Evolutionary conservation across 2,888 invertebrate species (phyloP).

Genomic region (Busseola fusca): DNA sequence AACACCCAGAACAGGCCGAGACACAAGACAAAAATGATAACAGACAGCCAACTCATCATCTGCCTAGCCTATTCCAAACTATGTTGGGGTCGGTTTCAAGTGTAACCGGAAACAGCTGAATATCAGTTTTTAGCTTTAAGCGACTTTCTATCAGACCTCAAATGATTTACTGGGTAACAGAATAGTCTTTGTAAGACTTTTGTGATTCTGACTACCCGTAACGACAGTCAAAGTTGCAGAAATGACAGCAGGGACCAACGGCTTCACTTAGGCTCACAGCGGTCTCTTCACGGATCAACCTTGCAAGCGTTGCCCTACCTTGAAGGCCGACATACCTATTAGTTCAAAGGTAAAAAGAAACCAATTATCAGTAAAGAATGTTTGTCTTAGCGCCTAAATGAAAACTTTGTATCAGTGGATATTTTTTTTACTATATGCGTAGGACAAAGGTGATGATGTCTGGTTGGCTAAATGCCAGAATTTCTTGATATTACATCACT

Average conservation of each 20-base stretch:
- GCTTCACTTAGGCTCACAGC: neutral
- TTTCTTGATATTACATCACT: constrained; percentile 40
- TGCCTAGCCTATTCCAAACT: too few relatives aligned
- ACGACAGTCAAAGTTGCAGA: neutral
- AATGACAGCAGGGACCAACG: neutral
- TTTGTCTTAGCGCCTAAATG: constrained; percentile 1
- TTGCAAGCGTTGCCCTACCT: neutral
- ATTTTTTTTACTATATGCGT: constrained; percentile 23
- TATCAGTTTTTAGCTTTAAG: neutral
- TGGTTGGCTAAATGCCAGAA: constrained; percentile 49
- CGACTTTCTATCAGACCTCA: too few relatives aligned
- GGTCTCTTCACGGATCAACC: neutral
- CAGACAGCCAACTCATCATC: neutral
- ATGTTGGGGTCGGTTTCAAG: neutral
- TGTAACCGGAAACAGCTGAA: neutral
- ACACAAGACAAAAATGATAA: neutral
- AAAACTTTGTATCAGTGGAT: constrained; percentile 3
- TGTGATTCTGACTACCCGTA: neutral
- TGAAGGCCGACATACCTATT: neutral
- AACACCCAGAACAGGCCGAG: neutral
- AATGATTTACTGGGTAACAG: neutral
- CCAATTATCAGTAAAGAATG: constrained; percentile 4
- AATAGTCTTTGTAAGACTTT: neutral
- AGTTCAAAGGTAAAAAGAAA: neutral
- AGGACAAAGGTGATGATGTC: constrained; percentile 36